Evolutionary conservation across 2,113 vertebrate genomes (phyloP), one percentile per base, ranked within the genome.

Genomic region (Collichthys lucidus): DNA sequence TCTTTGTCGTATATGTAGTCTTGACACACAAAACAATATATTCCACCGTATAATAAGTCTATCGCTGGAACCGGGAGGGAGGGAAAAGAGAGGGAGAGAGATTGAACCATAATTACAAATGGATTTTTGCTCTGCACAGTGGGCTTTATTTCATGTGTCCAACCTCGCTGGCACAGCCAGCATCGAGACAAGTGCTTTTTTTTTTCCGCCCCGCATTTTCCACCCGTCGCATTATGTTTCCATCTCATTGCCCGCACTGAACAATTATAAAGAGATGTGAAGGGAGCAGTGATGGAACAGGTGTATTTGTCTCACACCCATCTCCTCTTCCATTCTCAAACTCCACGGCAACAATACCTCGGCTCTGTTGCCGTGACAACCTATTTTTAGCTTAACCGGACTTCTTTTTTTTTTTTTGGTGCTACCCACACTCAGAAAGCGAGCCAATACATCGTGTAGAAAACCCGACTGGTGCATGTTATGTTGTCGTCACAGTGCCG

Each of bases 1-100:
- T 99, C 98, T 97, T 97, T 99, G 95, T 99, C 98, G 80, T 99
- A 99, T 92, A 99, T 98, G 95, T 99, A 99, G 96, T 99, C 98
- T 96, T 99, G 98, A 96, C 98, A 99, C 94, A 99, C 95, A 95
- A 99, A 99, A 96, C 98, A 99, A 94, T 99, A 99, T 93, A 99
- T 97, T 86, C 98, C 98, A 73, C 98, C 98, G 82, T 99, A 99
- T 94, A 98, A 96, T 91, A 99, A 95, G 92, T 99, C 98, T 95
- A 99, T 97, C 88, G 97, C 97, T 99, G 94, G 17, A 79, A 79
- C 42, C 24, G 60, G 66, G 65, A 62, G 53, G 42, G 67, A 70
- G 31, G 77, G 35, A 8, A 40, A 2, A 65, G 49, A 82, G 47
- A 73, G 60, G 22, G 40, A 22, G 40, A 83, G 68, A 84, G 69